Conservation (phyloP, 92 coral and sea anemone species). For the Hydrozoanthus gracilis region DNA sequence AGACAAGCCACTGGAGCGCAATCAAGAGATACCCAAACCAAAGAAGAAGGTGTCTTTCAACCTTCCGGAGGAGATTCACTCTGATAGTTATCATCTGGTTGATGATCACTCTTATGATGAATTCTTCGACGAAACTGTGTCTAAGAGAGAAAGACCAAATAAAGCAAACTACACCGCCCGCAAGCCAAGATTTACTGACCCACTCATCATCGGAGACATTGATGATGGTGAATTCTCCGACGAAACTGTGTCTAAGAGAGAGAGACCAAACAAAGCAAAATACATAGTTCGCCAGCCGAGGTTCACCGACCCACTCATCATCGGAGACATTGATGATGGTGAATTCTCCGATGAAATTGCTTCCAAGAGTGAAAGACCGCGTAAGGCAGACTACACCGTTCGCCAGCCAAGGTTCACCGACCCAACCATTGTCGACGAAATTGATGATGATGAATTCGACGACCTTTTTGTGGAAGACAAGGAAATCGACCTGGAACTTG, state of each 20-base stretch:
- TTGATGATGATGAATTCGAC: slow-evolving; percentile 23
- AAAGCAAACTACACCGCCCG: slow-evolving; percentile 5
- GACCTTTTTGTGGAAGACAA: slow-evolving; percentile 12
- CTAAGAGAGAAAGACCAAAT: slow-evolving; percentile 13
- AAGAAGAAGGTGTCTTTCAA: no score
- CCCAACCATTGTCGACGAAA: background rate
- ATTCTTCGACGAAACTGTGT: background rate
- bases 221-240: background rate
- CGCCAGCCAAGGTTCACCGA: slow-evolving; percentile 21
- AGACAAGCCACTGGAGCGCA: no score
- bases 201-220: background rate
- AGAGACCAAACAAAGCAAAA: slow-evolving; percentile 2
- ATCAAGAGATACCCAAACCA: no score
- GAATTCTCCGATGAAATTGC: background rate
- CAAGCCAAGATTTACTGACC: slow-evolving; percentile 32
- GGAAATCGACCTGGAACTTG: background rate
- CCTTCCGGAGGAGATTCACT: no score
- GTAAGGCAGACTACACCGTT: background rate
- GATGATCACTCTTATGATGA: background rate
- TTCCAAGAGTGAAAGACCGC: background rate
- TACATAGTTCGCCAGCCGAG: slow-evolving; percentile 14
- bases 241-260: background rate
- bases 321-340: background rate
- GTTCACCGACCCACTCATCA: slow-evolving; percentile 34
- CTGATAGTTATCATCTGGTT: no score